Evolutionary conservation across 2,113 vertebrate species (phyloP), one percentile per base, ranked within the genome.

Genomic region (Misgurnus anguillicaudatus): DNA sequence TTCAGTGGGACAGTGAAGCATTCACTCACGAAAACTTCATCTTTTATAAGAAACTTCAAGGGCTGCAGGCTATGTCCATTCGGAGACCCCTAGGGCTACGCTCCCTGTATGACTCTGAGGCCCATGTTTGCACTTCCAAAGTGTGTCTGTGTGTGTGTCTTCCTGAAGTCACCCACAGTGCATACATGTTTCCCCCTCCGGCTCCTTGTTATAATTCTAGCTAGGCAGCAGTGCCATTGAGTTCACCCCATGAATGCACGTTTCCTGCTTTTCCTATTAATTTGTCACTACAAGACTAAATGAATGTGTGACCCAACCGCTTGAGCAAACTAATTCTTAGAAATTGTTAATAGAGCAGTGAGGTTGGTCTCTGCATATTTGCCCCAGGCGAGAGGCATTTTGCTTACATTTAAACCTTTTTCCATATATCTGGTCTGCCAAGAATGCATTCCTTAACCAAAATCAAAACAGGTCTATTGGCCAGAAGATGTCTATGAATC

Each of bases 361-460:
- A 51, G 48, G 13, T 51, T 51, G 48, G 13, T 51, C 5, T 51
- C 9, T 19, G 45, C 53, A 31, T 42, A 9, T 47, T 14, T 24
- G 19, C 39, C 31, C 42, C 8, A 41, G 42, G 79, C 31, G 39
- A 16, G 53, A 9, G 31, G 9, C 47, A 67, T 61, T 80, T 60
- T 68, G 13, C 21, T 10, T 38, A 31, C 42, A 60, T 82, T 61
- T 14, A 66, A 42, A 51, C 45, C 58, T 36, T 47, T 70, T 58
- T 55, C 75, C 51, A 63, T 19, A 21, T 45, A 6, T 31, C 31
- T 45, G 8, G 16, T 65, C 57, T 51, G 81, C 81, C 70, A 79
- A 51, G n/a, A 63, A 45, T 14, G 38, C 81, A 75, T 79, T 82
- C 73, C 73, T 77, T 51, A 21, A 66, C 66, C 66, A 78, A 53